phyloP scores from a whole-genome alignment of 2,113 vertebrate species.

The Poecilia latipinna region DNA sequence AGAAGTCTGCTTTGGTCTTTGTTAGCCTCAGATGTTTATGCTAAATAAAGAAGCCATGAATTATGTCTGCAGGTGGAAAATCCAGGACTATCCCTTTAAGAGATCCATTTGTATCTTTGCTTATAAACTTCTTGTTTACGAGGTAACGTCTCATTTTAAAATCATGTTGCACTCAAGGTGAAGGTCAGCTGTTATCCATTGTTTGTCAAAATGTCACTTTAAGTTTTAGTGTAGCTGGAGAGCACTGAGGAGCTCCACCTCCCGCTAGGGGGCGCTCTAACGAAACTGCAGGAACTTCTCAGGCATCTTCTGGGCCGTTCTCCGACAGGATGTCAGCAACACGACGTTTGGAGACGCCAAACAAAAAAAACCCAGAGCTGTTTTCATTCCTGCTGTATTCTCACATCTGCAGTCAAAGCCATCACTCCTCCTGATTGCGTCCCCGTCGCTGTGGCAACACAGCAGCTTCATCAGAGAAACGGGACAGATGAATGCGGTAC shows the following conservation, averaged over 20 bases:
- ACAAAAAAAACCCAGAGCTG: conserved; percentile 12
- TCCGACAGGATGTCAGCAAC: conserved; percentile 32
- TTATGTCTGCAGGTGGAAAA: background rate
- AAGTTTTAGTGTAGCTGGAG: conserved; percentile 12
- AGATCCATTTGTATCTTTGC: conserved; percentile 12
- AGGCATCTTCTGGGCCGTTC: conserved; percentile 28
- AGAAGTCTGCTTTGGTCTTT: background rate
- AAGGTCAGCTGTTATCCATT: conserved; percentile 24
- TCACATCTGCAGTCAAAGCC: conserved; percentile 41
- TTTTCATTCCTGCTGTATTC: background rate
- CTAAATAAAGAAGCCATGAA: background rate
- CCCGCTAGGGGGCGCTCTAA: conserved; percentile 37
- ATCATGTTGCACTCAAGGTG: conserved; percentile 10
- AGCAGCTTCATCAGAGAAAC: conserved; percentile 26
- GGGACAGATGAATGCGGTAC: conserved; percentile 28
- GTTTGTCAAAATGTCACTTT: conserved; percentile 24
- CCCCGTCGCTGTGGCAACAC: conserved; percentile 45
- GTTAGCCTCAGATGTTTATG: background rate
- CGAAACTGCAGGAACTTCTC: conserved; percentile 44
- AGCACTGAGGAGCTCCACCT: conserved; percentile 23
- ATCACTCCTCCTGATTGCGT: conserved; percentile 34
- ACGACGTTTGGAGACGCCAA: background rate
- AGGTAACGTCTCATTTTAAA: background rate
- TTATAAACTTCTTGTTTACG: background rate
- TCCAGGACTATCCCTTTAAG: no score